Percentiles rank a stretch among this genome's conserved stretches.
Evolutionary conservation across 2,113 vertebrate species (phyloP).

Genomic region (Barnardius zonarius): DNA sequence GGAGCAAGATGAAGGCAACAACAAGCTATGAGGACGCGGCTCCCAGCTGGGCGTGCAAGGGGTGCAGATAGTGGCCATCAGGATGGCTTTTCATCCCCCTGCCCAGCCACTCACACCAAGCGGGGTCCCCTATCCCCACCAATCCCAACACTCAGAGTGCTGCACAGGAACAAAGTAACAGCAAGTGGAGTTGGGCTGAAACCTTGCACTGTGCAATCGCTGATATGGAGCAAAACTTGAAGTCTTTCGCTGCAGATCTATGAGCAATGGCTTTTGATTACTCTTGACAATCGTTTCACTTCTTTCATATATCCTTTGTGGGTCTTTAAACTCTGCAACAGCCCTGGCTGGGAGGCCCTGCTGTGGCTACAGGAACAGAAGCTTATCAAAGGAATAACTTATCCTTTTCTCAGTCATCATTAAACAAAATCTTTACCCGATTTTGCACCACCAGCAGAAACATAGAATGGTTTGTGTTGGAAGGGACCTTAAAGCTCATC

Average conservation of each 20-base stretch:
- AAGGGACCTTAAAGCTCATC: neutral
- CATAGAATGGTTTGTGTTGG: neutral
- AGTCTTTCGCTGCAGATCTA: neutral
- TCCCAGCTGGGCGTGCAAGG: neutral
- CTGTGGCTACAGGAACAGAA: neutral
- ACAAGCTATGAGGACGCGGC: too few relatives aligned
- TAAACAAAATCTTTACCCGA: neutral
- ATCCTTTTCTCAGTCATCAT: neutral
- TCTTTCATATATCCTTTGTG: neutral
- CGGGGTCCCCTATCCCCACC: neutral
- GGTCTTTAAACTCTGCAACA: rapidly evolving
- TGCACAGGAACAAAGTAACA: neutral
- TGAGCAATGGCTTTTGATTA: neutral
- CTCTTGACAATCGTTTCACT: neutral
- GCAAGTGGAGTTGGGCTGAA: neutral
- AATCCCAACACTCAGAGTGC: neutral
- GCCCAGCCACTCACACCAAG: neutral
- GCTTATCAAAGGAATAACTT: neutral
- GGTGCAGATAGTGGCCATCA: neutral
- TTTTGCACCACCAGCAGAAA: neutral
- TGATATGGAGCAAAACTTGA: rapidly evolving
- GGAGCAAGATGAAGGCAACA: neutral
- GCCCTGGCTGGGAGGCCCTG: neutral
- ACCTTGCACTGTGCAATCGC: neutral
- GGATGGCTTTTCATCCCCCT: neutral